Percentiles rank a stretch among this genome's conserved stretches.
These are phyloP conservation scores for Cryptoprocta ferox DNA, from an alignment of 2,797 vertebrate genomes.

Conservation along the genomic window DNA sequence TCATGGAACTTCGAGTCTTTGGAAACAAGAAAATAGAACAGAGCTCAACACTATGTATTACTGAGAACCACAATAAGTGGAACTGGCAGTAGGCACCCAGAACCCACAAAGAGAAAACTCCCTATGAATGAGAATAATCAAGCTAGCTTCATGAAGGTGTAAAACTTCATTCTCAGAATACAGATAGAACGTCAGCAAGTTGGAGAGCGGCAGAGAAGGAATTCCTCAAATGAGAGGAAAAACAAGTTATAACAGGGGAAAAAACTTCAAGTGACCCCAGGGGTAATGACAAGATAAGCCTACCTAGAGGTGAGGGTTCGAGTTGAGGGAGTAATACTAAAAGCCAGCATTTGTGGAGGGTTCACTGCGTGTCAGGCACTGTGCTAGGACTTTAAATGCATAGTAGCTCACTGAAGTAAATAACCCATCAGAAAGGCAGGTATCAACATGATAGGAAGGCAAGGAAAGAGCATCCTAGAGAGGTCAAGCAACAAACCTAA, in stretches of 20 bases:
- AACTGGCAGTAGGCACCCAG: not conserved
- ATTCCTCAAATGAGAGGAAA: slow-evolving; percentile 10
- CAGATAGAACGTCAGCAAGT: not conserved
- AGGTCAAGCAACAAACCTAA: not conserved
- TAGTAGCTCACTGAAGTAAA: not conserved
- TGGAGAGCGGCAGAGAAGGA: not conserved
- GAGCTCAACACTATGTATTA: not conserved
- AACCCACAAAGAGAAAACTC: not conserved
- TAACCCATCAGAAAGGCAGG: not conserved
- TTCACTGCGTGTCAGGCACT: not conserved
- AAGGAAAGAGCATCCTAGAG: not conserved
- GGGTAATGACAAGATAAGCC: not conserved
- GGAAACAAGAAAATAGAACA: not conserved
- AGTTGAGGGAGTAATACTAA: not conserved
- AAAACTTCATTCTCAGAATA: not conserved
- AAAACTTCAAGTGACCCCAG: not conserved
- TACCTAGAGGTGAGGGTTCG: not conserved
- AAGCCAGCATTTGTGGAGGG: not conserved
- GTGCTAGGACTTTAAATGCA: not conserved
- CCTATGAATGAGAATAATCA: not conserved
- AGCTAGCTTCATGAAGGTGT: not conserved
- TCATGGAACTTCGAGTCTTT: not conserved
- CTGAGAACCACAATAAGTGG: not conserved
- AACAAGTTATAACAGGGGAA: not conserved
- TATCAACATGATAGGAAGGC: not conserved